Evolutionary conservation across 2,888 invertebrate species (phyloP), one percentile per base, ranked within the genome.

Genomic region (Phortica magna): DNA sequence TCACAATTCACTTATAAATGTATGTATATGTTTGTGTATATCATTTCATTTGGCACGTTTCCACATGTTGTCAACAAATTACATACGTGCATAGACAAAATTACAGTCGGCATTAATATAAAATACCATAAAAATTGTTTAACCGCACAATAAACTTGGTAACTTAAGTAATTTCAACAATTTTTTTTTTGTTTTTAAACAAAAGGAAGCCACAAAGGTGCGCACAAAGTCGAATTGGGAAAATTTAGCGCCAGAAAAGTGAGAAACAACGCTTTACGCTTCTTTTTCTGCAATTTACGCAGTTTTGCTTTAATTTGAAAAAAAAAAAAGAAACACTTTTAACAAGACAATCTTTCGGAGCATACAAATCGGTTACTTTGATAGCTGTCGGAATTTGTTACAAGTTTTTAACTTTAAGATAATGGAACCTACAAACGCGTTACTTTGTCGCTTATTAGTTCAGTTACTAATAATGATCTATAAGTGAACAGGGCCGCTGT

Each of bases 251-350:
- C 48, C 48, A 48, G 14, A 48, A 7, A 48, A 48, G 14, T 12
- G 7, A 12, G 48, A 0, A 31, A 31, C 31, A 31, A 31, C 73
- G 76, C 73, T 77, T 76, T 75, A 39, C 73, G 70, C 70, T 77
- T 72, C 64, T 55, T 5, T 31, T 39, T 7, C 12, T 70, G 22
- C 57, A 43, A 17, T 53, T 48, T 55, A 41, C 55, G 73, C 72
- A 81, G 81, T 89, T 88, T 89, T 89, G 84, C 88, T 88, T 88
- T 89, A 84, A 14, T 48, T 81, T 79, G 74, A 80, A 80, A 84
- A 82, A 82, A 76, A 80, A 80, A 84, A 82, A 82, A 76, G 78
- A 71, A 31, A 77, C 61, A 67, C 75, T 75, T 71, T 42, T 22
- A 42, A 41, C 70, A 55, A 71, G 1, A 7, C 48, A 48, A 67